phyloP scores from a whole-genome alignment of 2,888 invertebrate genomes.

The Unio delphinus region DNA sequence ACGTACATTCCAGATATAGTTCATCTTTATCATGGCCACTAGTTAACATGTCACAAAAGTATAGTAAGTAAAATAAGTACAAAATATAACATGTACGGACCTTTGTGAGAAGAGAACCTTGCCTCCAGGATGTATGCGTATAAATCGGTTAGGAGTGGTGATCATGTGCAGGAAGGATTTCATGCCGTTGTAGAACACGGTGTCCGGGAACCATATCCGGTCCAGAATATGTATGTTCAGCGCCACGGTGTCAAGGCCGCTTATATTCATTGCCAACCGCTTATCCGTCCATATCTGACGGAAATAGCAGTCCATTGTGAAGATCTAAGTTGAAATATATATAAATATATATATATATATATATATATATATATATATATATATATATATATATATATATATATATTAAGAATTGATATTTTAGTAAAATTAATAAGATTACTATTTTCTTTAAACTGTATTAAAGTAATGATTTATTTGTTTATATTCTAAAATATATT shows the following conservation, averaged over 20 bases:
- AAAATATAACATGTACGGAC: slow-evolving; percentile 72
- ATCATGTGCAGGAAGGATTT: slow-evolving; percentile 92
- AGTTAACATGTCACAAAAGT: too few relatives aligned
- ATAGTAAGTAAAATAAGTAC: too few relatives aligned
- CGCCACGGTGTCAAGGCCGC: slow-evolving; percentile 16
- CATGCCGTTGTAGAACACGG: slow-evolving; percentile 76
- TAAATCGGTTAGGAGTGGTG: slow-evolving; percentile 92
- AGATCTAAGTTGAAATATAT: slow-evolving; percentile 76
- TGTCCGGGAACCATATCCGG: slow-evolving; percentile 96
- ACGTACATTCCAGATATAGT: too few relatives aligned
- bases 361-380: too few relatives aligned
- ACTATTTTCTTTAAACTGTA: too few relatives aligned
- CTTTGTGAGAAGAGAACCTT: slow-evolving; percentile 95
- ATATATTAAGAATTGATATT: too few relatives aligned
- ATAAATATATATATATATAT: too few relatives aligned
- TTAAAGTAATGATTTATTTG: too few relatives aligned
- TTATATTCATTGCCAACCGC: slow-evolving; percentile 75
- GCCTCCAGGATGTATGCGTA: slow-evolving; percentile 90
- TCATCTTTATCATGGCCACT: too few relatives aligned
- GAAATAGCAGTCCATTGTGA: slow-evolving; percentile 92
- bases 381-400: too few relatives aligned
- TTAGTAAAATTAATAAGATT: too few relatives aligned
- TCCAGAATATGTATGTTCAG: slow-evolving; percentile 75
- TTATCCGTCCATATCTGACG: slow-evolving; percentile 91
- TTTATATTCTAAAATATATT: too few relatives aligned